Base-by-base conservation (phyloP, 2,888 invertebrate genomes). In the Caenorhabditis sp. region DNA sequence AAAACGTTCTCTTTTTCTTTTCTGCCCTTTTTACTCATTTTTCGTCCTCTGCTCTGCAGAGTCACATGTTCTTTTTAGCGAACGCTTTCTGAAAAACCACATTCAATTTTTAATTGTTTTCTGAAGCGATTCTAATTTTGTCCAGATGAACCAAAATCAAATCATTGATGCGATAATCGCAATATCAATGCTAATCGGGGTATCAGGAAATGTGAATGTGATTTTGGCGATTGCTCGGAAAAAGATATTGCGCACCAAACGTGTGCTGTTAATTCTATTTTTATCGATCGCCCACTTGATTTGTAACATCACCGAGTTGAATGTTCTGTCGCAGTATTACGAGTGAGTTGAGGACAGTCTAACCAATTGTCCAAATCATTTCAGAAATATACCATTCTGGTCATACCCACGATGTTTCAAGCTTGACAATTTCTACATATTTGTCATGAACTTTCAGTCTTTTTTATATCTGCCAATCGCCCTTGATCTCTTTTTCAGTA, bases 141-240 rank as follows among this genome's bases (percentile, higher is more conserved):
- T 8, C 10, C 10, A 50, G 17, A 50, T 50, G 7, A 5, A 4
- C 4, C 5, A 17, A n/a, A 20, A 50, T 12, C 7, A 4, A n/a
- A 20, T 5, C 23, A 58, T 67, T 0, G 63, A 67, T 25, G 59
- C 52, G 21, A 52, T 71, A 17, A 57, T 60, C 8, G 26, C 57
- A 0, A 43, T 67, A 17, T 61, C 57, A 17, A 71, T 67, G 65
- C 21, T 14, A 0, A n/a, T 68, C 5, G 68, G 73, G 5, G 54
- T 71, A 27, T 71, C 67, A 23, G 71, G 71, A 38, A 71, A 71
- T 53, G 27, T 64, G 23, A 71, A 71, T 58, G 71, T 71, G 26
- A 63, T 73, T 25, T 25, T 73, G 7, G 73, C 73, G 12, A 61
- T 73, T 21, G 60, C 54, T 43, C 52, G 73, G 7, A 68, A 65